Percentiles rank a stretch among this genome's conserved stretches.
These are phyloP conservation scores for Laodelphax striatellus DNA, from an alignment of 1,140 invertebrate species.

Conservation along the genomic window DNA sequence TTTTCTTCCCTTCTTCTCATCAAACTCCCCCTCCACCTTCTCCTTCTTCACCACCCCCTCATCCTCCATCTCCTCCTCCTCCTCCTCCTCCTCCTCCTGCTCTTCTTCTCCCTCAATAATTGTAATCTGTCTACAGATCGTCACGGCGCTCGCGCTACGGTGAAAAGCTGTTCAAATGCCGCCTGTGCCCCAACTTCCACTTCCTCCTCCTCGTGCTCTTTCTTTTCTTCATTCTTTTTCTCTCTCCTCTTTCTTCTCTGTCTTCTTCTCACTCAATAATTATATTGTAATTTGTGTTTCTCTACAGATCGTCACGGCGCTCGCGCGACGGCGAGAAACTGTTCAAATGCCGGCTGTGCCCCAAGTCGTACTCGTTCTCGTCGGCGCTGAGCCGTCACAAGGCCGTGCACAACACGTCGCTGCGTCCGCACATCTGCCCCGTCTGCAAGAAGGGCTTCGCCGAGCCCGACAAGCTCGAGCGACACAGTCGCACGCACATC, in stretches of 20 bases:
- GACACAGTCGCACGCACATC: conserved; percentile 18
- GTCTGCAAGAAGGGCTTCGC: conserved; percentile 22
- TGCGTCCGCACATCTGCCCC: conserved; percentile 19
- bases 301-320: conserved; percentile 10
- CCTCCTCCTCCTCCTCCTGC: too few species aligned
- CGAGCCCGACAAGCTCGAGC: conserved; percentile 19
- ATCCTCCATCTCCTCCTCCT: too few species aligned
- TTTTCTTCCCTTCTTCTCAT: too few species aligned
- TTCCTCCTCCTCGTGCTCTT: too few species aligned
- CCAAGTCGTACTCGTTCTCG: conserved; percentile 22
- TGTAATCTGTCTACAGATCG: neutral
- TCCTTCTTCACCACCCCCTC: too few species aligned
- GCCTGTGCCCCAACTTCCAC: too few species aligned
- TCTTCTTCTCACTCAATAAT: too few species aligned
- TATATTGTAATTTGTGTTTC: too few species aligned
- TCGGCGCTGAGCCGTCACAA: conserved; percentile 21
- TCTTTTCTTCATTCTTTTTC: too few species aligned
- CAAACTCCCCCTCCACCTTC: too few species aligned
- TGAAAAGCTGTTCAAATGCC: conserved; percentile 19
- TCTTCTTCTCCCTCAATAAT: too few species aligned
- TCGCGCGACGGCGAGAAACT: conserved; percentile 19
- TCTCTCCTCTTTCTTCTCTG: too few species aligned
- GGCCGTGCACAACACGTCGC: conserved; percentile 21
- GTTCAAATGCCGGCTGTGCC: conserved; percentile 20
- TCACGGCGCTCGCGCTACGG: conserved; percentile 19